Conservation (phyloP, 2,888 invertebrate species). For the Pandemis corylana region DNA sequence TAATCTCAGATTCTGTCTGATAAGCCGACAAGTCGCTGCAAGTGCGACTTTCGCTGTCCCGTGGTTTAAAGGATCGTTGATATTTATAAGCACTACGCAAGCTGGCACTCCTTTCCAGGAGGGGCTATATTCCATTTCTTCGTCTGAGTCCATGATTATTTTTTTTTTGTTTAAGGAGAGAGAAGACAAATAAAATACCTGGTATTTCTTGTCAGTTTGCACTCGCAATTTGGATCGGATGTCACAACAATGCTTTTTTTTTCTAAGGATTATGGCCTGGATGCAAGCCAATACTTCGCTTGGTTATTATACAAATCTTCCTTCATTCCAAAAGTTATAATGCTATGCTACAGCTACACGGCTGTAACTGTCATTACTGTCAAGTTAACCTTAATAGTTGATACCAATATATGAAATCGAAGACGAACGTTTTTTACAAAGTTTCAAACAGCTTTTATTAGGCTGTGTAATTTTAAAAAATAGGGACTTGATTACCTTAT, state of each 20-base stretch:
- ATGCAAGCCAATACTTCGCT: no score
- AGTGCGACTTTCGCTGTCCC: constrained; percentile 58
- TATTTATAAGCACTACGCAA: constrained; percentile 72
- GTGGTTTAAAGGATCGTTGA: constrained; percentile 56
- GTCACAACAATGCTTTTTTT: no score
- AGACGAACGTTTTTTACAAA: constrained; percentile 10
- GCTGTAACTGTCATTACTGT: not conserved
- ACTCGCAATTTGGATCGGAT: no score
- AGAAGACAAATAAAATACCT: no score
- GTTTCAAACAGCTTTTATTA: constrained; percentile 15
- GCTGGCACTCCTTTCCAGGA: constrained; percentile 71
- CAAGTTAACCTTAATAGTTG: not conserved
- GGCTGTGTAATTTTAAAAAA: no score
- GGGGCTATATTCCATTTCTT: constrained; percentile 63
- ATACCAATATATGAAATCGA: no score
- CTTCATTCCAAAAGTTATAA: no score
- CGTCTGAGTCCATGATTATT: constrained; percentile 69
- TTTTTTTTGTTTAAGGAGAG: not conserved
- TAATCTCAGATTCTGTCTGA: constrained; percentile 66
- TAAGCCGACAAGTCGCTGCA: constrained; percentile 66
- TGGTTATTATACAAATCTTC: no score
- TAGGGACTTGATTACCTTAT: no score
- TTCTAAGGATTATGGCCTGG: no score
- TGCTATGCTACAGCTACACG: no score
- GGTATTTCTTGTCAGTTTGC: no score